Percentiles rank a stretch among this genome's conserved stretches.
Evolutionary conservation across 1,140 invertebrate species (phyloP).

Genomic region (Physella acuta): DNA sequence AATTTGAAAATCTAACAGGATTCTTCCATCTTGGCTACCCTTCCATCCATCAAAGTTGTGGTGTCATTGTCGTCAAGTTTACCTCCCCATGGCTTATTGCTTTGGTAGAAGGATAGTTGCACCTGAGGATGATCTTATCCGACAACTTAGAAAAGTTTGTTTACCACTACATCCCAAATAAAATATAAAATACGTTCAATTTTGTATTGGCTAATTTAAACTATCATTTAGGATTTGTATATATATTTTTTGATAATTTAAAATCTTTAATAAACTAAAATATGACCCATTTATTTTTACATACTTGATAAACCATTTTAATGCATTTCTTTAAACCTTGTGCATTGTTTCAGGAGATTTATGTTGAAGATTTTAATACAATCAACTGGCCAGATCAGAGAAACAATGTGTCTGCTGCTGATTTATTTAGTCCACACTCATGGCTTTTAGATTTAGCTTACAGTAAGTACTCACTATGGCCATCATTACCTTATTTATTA

Average conservation of each 20-base stretch:
- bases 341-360: slow-evolving; percentile 41
- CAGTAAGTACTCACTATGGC: slow-evolving; percentile 31
- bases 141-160: slow-evolving; percentile 43
- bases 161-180: too few relatives aligned
- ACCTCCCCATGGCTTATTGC: slow-evolving; percentile 54
- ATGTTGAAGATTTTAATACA: slow-evolving; percentile 35
- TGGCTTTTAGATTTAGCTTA: slow-evolving; percentile 41
- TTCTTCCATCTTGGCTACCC: slow-evolving; percentile 47
- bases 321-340: background rate
- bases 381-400: slow-evolving; percentile 45
- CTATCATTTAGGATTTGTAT: background rate
- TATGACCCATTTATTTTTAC: too few relatives aligned
- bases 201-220: too few relatives aligned
- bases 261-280: too few relatives aligned
- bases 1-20: too few relatives aligned
- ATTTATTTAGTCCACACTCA: slow-evolving; percentile 48
- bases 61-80: slow-evolving; percentile 55
- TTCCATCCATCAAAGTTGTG: slow-evolving; percentile 51
- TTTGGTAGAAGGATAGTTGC: slow-evolving; percentile 42
- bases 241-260: background rate
- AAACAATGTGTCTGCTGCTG: slow-evolving; percentile 43
- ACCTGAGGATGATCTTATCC: slow-evolving; percentile 39
- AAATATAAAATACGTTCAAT: too few relatives aligned
- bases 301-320: too few relatives aligned
- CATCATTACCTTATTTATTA: background rate